These are phyloP conservation scores for Turnix velox DNA, from an alignment of 2,113 vertebrate species.

Conservation along the genomic window DNA sequence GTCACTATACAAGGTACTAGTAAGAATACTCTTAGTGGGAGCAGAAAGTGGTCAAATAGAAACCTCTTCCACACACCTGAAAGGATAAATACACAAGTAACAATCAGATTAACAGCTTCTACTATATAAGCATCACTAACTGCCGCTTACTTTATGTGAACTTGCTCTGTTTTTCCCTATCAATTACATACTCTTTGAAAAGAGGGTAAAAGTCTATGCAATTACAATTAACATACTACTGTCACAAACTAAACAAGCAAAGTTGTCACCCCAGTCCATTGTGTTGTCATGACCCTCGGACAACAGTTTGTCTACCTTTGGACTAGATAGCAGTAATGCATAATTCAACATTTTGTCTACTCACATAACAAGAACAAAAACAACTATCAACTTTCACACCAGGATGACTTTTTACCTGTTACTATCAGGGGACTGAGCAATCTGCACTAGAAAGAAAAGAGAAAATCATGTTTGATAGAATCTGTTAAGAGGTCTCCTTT, in stretches of 20 bases:
- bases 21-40: neutral
- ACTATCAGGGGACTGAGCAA: rapidly evolving
- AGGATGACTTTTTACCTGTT: neutral
- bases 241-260: neutral
- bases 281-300: neutral
- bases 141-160: neutral
- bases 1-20: neutral
- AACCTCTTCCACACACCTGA: too few species aligned
- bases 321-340: rapidly evolving
- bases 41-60: too few species aligned
- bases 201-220: neutral
- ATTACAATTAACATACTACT: neutral
- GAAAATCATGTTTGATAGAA: neutral
- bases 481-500: neutral
- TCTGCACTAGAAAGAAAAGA: neutral
- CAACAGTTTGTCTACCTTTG: neutral
- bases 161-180: neutral
- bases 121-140: neutral
- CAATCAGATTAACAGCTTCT: neutral
- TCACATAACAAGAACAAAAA: neutral
- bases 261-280: neutral
- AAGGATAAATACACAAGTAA: neutral
- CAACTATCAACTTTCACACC: neutral
- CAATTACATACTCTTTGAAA: neutral
- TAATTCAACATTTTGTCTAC: neutral